Evolutionary conservation across 2,888 invertebrate species (phyloP).

Genomic region (Aradus depressus): DNA sequence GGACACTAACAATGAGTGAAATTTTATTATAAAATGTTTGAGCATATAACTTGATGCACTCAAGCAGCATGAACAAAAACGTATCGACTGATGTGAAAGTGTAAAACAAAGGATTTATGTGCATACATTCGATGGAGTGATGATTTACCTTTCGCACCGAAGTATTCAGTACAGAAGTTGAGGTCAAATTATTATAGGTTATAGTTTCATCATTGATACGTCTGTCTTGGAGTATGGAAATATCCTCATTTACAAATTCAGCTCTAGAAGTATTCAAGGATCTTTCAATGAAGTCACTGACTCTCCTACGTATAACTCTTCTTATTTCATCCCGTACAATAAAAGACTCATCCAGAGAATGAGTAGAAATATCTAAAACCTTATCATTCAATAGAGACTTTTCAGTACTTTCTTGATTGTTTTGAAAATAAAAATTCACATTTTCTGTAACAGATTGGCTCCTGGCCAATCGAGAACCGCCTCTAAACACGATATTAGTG

Average conservation of each 20-base stretch:
- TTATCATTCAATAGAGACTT: conserved; percentile 2
- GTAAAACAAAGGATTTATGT: too few relatives aligned
- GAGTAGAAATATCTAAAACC: background rate
- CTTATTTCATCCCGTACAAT: conserved; percentile 8
- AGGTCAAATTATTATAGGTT: too few relatives aligned
- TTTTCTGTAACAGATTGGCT: conserved; percentile 10
- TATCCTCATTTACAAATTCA: background rate
- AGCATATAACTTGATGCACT: too few relatives aligned
- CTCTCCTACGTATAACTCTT: background rate
- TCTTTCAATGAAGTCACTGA: conserved; percentile 11
- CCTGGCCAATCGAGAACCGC: background rate
- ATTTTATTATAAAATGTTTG: too few relatives aligned
- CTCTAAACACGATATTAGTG: too few relatives aligned
- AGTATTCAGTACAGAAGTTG: too few relatives aligned
- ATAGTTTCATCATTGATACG: too few relatives aligned
- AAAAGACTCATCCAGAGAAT: conserved; percentile 1
- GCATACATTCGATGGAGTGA: too few relatives aligned
- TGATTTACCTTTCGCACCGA: too few relatives aligned
- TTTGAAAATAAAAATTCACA: conserved; percentile 3
- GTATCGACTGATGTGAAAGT: too few relatives aligned
- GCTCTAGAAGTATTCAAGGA: background rate
- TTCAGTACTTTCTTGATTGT: background rate
- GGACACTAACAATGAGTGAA: too few relatives aligned
- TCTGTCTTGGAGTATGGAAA: background rate
- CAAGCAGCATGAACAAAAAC: too few relatives aligned